These are phyloP conservation scores for Whitmania pigra DNA, from an alignment of 1,140 invertebrate genomes.

Conservation along the genomic window DNA sequence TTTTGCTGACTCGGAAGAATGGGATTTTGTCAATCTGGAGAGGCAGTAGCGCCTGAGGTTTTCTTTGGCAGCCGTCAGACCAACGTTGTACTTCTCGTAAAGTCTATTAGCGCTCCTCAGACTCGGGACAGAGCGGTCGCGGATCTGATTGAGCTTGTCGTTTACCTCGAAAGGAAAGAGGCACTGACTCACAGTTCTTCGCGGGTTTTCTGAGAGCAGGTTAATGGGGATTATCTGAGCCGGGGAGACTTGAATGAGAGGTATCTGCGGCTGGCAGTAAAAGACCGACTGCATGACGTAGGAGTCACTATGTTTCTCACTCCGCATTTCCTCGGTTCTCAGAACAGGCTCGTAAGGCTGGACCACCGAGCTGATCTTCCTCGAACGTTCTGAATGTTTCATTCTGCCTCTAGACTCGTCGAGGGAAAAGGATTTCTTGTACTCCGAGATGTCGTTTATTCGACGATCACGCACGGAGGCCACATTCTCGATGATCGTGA, in stretches of 20 bases:
- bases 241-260: no score
- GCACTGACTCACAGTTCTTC: no score
- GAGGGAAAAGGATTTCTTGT: no score
- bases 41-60: conserved; percentile 6
- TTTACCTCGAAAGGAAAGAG: no score
- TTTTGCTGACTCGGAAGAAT: background rate
- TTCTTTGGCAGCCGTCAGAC: background rate
- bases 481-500: background rate
- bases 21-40: background rate
- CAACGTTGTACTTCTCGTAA: background rate
- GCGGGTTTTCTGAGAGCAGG: no score
- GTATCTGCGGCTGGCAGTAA: background rate
- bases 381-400: no score
- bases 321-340: no score
- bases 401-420: no score
- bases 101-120: background rate
- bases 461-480: background rate
- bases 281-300: background rate
- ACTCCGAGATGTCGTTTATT: background rate
- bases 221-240: no score
- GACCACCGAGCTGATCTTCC: no score
- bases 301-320: background rate
- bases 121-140: background rate
- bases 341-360: no score
- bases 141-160: background rate